A percentile compares a stretch with the other conserved stretches of the same genome.
These are phyloP conservation scores for Halichondria panicea DNA, from an alignment of 37 sponge, comb jelly and placozoan genomes.

Conservation along the genomic window DNA sequence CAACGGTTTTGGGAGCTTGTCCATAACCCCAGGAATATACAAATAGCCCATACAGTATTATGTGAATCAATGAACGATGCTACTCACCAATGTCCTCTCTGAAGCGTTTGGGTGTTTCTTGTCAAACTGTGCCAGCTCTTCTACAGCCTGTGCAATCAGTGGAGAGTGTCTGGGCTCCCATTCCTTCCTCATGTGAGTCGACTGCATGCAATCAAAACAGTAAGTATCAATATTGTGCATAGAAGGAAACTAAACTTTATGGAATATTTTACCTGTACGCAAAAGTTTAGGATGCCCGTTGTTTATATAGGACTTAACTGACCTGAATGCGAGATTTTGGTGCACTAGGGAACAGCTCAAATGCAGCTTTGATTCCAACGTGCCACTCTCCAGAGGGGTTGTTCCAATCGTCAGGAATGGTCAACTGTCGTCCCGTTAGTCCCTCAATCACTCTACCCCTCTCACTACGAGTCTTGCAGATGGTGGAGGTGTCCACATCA, in stretches of 20 bases:
- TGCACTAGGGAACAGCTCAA: constrained; percentile 73
- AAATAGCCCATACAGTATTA: too few relatives aligned
- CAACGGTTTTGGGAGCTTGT: too few relatives aligned
- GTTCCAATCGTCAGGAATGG: constrained; percentile 84
- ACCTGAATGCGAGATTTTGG: constrained; percentile 58
- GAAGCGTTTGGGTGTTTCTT: constrained; percentile 9
- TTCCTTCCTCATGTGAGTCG: constrained; percentile 32
- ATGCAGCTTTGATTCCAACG: constrained; percentile 80
- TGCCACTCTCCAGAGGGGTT: constrained; percentile 91
- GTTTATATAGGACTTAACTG: too few relatives aligned
- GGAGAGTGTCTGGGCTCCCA: constrained; percentile 66
- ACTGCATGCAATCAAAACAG: constrained; percentile 9
- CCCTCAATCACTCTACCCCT: constrained; percentile 42
- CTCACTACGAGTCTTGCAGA: constrained; percentile 9
- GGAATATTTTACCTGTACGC: neutral
- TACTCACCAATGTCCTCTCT: constrained; percentile 9
- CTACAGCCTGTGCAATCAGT: constrained; percentile 36
- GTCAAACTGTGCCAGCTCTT: constrained; percentile 57
- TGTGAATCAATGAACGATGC: too few relatives aligned
- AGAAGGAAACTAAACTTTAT: neutral
- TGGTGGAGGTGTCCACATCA: constrained; percentile 87
- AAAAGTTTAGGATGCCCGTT: neutral
- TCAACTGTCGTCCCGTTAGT: constrained; percentile 39
- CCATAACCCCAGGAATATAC: too few relatives aligned
- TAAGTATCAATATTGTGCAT: neutral